A percentile compares a stretch with the other conserved stretches of the same genome.
These are phyloP conservation scores for Periplaneta americana DNA, from an alignment of 1,140 invertebrate genomes.

Conservation along the genomic window DNA sequence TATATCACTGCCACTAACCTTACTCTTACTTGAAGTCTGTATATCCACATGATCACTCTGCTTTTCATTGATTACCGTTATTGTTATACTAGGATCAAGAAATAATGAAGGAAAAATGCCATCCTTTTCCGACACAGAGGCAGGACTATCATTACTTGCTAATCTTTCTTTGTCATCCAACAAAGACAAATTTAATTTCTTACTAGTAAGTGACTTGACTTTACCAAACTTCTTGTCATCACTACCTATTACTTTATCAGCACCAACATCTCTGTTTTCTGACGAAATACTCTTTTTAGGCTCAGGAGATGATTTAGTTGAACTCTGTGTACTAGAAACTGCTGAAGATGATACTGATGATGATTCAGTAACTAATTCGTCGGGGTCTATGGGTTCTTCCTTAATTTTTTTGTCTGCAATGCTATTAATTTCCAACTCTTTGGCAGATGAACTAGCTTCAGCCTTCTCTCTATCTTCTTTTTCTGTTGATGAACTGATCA, in stretches of 20 bases:
- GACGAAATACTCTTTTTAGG: neutral
- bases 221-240: neutral
- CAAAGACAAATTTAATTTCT: neutral
- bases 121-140: slow-evolving; percentile 17
- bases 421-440: neutral
- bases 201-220: neutral
- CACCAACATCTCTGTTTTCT: neutral
- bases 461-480: neutral
- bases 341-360: neutral
- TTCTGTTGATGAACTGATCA: neutral
- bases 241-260: too few species aligned
- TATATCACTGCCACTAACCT: neutral
- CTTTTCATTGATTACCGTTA: slow-evolving; percentile 18
- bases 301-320: neutral
- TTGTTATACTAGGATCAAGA: slow-evolving; percentile 23
- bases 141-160: neutral
- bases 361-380: neutral
- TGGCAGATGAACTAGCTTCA: neutral
- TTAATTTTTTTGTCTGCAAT: neutral
- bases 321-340: neutral
- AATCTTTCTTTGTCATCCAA: slow-evolving; percentile 1
- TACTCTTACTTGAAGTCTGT: neutral
- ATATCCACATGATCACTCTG: neutral
- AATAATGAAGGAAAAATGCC: slow-evolving; percentile 20
- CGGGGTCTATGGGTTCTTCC: neutral